phyloP scores from a whole-genome alignment of 2,888 invertebrate genomes.

The Malthinus seriepunctatus region DNA sequence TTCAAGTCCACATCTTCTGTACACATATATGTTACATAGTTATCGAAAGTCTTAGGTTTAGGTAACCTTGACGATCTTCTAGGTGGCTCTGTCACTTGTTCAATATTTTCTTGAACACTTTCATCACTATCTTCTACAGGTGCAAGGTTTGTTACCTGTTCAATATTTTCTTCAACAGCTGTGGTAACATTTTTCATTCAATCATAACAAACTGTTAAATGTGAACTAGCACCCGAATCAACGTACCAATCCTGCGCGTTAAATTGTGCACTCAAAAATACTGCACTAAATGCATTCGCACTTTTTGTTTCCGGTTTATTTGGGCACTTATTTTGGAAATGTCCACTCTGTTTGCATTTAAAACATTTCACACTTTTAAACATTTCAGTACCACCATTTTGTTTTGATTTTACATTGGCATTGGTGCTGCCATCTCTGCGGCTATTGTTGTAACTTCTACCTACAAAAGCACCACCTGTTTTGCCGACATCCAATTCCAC shows the following conservation, averaged over 20 bases:
- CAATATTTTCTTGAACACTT: not conserved
- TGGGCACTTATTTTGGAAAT: conserved; percentile 25
- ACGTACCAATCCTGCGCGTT: conserved; percentile 27
- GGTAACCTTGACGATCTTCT: not conserved
- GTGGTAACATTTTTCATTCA: not conserved
- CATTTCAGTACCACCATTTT: too few relatives aligned
- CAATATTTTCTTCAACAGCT: too few relatives aligned
- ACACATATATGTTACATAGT: not conserved
- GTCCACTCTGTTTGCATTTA: conserved; percentile 31
- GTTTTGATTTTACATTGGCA: too few relatives aligned
- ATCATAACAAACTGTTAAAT: conserved; percentile 26
- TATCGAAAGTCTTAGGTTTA: not conserved
- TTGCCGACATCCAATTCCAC: not conserved
- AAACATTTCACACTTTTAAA: conserved; percentile 27
- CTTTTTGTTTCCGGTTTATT: conserved; percentile 19
- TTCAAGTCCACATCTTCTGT: not conserved
- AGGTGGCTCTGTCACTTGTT: not conserved
- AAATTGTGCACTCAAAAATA: conserved; percentile 30
- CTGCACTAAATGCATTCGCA: conserved; percentile 31
- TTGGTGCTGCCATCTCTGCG: too few relatives aligned
- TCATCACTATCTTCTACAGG: not conserved
- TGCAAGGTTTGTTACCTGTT: too few relatives aligned
- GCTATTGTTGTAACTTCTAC: not conserved
- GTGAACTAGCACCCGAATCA: conserved; percentile 33
- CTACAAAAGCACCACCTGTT: not conserved